These are phyloP conservation scores for Beris chalybata DNA, from an alignment of 2,888 invertebrate genomes.

Conservation along the genomic window DNA sequence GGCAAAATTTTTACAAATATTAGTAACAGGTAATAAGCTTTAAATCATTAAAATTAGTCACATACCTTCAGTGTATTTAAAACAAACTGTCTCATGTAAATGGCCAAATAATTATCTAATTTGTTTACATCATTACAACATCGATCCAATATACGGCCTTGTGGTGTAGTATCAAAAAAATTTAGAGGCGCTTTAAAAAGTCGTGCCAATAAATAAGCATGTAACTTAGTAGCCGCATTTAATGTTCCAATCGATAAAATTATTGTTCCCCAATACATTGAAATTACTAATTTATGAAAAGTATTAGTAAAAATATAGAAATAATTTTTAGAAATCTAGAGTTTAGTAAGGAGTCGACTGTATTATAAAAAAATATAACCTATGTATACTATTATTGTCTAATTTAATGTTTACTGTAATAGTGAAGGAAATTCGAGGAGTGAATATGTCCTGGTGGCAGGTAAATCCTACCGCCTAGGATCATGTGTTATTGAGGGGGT, in stretches of 20 bases:
- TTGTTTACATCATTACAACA: conserved; percentile 63
- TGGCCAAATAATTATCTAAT: conserved; percentile 60
- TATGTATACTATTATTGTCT: too few species aligned
- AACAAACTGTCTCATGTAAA: conserved; percentile 44
- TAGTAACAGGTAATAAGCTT: too few species aligned
- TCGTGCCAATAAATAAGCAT: conserved; percentile 57
- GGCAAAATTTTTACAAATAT: too few species aligned
- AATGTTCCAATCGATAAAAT: conserved; percentile 58
- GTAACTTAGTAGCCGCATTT: conserved; percentile 57
- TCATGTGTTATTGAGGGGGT: too few species aligned
- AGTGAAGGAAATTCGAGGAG: too few species aligned
- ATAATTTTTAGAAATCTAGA: not conserved
- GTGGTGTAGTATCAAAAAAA: conserved; percentile 66
- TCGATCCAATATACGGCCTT: conserved; percentile 65
- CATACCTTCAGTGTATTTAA: conserved; percentile 50
- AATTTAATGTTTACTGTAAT: too few species aligned
- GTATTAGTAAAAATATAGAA: not conserved
- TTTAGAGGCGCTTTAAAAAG: conserved; percentile 61
- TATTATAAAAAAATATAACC: too few species aligned
- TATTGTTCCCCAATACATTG: conserved; percentile 39
- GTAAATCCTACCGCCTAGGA: too few species aligned
- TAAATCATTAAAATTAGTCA: conserved; percentile 33
- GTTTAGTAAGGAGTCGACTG: not conserved
- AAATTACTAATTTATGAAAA: conserved; percentile 5
- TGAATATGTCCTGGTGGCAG: too few species aligned